Percentiles rank a stretch among this genome's conserved stretches.
These are phyloP conservation scores for Sitophilus oryzae DNA, from an alignment of 1,140 invertebrate genomes.

Conservation along the genomic window DNA sequence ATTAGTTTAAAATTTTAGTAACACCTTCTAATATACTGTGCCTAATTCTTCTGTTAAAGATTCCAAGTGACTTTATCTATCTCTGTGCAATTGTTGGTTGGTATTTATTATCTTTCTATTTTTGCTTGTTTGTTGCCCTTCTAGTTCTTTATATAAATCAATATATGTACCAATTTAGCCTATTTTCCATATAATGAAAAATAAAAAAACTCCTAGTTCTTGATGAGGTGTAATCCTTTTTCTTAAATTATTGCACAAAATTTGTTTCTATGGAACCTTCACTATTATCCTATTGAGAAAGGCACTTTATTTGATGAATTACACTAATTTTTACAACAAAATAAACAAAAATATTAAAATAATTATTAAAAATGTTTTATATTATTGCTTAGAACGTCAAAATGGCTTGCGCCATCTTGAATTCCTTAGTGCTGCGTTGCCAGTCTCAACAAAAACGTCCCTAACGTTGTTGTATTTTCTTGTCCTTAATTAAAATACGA, in stretches of 20 bases:
- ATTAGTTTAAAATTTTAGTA: slow-evolving; percentile 1
- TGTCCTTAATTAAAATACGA: background rate
- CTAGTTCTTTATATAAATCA: background rate
- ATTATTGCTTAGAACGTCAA: slow-evolving; percentile 35
- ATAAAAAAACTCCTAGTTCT: slow-evolving; percentile 10
- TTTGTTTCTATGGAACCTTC: slow-evolving; percentile 10
- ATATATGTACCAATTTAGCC: background rate
- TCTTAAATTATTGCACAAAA: background rate
- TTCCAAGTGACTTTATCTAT: background rate
- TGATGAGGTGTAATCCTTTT: slow-evolving; percentile 23
- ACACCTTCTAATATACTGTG: too few relatives aligned
- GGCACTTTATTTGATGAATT: slow-evolving; percentile 8
- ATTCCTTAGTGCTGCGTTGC: slow-evolving; percentile 28
- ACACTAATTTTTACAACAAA: slow-evolving; percentile 17
- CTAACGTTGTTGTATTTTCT: too few relatives aligned
- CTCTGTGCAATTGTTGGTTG: background rate
- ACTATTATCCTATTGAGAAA: background rate
- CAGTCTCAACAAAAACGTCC: background rate
- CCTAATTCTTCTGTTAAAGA: background rate
- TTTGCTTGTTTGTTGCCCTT: slow-evolving; percentile 9
- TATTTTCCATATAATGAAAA: background rate
- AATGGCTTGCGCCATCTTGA: slow-evolving; percentile 41
- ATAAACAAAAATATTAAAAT: slow-evolving; percentile 32
- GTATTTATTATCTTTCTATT: background rate
- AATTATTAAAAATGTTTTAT: slow-evolving; percentile 26